A percentile compares a stretch with the other conserved stretches of the same genome.
Evolutionary conservation across 2,797 vertebrate species (phyloP).

Genomic region (Helarctos malayanus): DNA sequence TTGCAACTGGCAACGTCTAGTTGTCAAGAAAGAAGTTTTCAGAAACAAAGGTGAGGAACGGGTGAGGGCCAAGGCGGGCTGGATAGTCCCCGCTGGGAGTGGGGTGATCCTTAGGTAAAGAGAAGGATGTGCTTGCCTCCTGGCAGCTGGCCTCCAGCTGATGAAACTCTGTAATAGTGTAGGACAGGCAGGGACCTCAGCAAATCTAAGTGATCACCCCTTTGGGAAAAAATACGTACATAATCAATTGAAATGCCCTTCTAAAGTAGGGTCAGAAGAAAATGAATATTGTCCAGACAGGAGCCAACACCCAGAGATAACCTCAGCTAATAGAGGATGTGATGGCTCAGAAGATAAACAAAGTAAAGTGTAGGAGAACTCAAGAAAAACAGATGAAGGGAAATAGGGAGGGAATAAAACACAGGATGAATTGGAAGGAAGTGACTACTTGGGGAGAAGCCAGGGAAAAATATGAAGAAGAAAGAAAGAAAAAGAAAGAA

Average conservation of each 20-base stretch:
- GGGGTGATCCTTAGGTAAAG: slow-evolving; percentile 30
- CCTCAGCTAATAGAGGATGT: slow-evolving; percentile 73
- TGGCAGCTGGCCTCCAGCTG: slow-evolving; percentile 84
- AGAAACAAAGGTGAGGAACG: not conserved
- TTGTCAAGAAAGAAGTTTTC: not conserved
- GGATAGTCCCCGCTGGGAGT: not conserved
- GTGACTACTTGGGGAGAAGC: slow-evolving; percentile 51
- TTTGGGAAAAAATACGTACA: slow-evolving; percentile 83
- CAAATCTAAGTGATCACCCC: slow-evolving; percentile 83
- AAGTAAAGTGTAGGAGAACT: slow-evolving; percentile 63
- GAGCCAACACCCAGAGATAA: slow-evolving; percentile 80
- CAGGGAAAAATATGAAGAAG: slow-evolving; percentile 31
- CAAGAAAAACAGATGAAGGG: slow-evolving; percentile 74
- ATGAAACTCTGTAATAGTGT: slow-evolving; percentile 73
- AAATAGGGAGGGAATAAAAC: slow-evolving; percentile 43
- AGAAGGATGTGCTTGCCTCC: not conserved
- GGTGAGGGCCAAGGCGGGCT: not conserved
- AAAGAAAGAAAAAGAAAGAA: not conserved
- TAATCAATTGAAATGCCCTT: slow-evolving; percentile 85
- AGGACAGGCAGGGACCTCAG: slow-evolving; percentile 81
- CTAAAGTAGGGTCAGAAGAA: slow-evolving; percentile 83
- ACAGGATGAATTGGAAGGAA: slow-evolving; percentile 59
- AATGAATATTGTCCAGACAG: slow-evolving; percentile 74
- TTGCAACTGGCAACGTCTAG: not conserved
- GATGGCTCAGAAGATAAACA: slow-evolving; percentile 54